A percentile compares a stretch with the other conserved stretches of the same genome.
These are phyloP conservation scores for Pogonomyrmex californicus DNA, from an alignment of 1,140 invertebrate species.

Conservation along the genomic window DNA sequence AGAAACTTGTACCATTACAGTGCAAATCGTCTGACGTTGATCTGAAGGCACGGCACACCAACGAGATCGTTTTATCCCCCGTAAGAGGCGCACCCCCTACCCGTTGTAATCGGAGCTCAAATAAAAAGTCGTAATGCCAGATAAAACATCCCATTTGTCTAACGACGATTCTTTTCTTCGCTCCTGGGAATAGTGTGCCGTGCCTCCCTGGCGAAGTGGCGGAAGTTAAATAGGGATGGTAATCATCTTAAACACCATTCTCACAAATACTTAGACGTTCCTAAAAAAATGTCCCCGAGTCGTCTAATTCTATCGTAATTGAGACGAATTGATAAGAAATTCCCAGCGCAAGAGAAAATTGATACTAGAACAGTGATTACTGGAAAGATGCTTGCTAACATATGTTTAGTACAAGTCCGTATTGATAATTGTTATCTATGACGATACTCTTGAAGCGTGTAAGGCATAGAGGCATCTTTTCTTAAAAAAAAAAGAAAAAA, in stretches of 20 bases:
- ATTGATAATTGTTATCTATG: neutral
- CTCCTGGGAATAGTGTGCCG: slow-evolving; percentile 38
- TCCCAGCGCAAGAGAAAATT: slow-evolving; percentile 21
- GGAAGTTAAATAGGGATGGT: slow-evolving; percentile 78
- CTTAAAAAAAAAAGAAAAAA: neutral
- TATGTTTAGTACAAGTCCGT: neutral
- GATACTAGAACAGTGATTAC: neutral
- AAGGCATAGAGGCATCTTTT: neutral
- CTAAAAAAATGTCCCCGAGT: slow-evolving; percentile 62
- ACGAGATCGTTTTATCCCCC: slow-evolving; percentile 49
- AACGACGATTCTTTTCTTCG: slow-evolving; percentile 84
- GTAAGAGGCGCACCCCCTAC: slow-evolving; percentile 67
- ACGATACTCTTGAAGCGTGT: neutral
- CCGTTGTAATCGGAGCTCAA: slow-evolving; percentile 82
- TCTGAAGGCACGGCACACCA: slow-evolving; percentile 73
- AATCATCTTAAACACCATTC: slow-evolving; percentile 85
- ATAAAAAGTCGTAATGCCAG: slow-evolving; percentile 85
- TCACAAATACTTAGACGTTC: slow-evolving; percentile 76
- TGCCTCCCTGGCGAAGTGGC: slow-evolving; percentile 37
- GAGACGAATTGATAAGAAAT: slow-evolving; percentile 80
- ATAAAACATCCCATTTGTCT: slow-evolving; percentile 87
- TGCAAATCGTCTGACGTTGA: slow-evolving; percentile 85
- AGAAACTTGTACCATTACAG: slow-evolving; percentile 51
- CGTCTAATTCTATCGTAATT: slow-evolving; percentile 84
- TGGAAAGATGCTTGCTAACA: neutral